phyloP scores from a whole-genome alignment of 2,113 vertebrate genomes.

The Prunella fulvescens region DNA sequence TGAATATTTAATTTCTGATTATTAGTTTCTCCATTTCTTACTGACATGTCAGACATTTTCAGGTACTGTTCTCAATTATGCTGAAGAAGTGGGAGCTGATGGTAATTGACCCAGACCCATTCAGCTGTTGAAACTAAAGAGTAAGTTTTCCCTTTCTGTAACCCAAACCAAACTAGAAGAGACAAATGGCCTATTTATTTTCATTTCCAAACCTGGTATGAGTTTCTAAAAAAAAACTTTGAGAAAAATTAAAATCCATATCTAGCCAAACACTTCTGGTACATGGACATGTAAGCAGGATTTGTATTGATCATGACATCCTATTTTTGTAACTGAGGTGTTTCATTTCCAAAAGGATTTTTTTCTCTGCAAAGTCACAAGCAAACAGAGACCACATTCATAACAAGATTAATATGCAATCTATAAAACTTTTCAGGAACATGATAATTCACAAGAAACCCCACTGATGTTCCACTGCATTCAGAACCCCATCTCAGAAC shows the following conservation, averaged over 20 bases:
- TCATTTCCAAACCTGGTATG: not conserved
- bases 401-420: not conserved
- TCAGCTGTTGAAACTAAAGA: not conserved
- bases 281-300: not conserved
- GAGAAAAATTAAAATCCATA: not conserved
- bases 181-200: not conserved
- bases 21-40: not conserved
- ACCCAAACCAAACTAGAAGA: not conserved
- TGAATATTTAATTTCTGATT: not conserved
- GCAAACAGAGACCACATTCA: not conserved
- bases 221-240: not conserved
- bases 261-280: not conserved
- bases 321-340: not conserved
- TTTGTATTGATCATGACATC: not conserved
- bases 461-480: accelerated
- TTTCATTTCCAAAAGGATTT: not conserved
- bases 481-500: not conserved
- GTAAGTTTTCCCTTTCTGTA: not conserved
- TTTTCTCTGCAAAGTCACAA: not conserved
- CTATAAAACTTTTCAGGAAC: not conserved
- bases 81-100: not conserved
- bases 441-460: not conserved
- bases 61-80: not conserved
- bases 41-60: not conserved
- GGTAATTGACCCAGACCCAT: not conserved